Evolutionary conservation across 2,797 vertebrate species (phyloP).

Genomic region (Echeneis naucrates): DNA sequence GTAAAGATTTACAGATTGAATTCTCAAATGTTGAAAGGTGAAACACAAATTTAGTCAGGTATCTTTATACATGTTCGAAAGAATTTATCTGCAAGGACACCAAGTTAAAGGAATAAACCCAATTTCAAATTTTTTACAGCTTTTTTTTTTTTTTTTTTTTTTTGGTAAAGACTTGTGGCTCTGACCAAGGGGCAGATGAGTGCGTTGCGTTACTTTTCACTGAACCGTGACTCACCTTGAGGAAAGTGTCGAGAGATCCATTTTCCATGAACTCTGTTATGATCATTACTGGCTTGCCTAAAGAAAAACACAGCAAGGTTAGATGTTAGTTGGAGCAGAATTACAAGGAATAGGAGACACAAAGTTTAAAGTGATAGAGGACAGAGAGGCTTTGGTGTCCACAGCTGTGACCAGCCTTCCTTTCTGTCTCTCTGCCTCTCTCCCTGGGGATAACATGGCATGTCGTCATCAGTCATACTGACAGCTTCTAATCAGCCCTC

Average conservation of each 20-base stretch:
- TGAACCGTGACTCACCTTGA: conserved; percentile 81
- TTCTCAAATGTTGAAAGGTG: conserved; percentile 20
- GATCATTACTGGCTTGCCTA: conserved; percentile 88
- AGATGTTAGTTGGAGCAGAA: conserved; percentile 50
- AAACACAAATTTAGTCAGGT: conserved; percentile 23
- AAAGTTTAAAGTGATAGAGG: conserved; percentile 58
- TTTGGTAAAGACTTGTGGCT: conserved; percentile 24
- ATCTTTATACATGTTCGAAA: conserved; percentile 18
- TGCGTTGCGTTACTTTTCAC: conserved; percentile 12
- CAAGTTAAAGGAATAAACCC: conserved; percentile 13
- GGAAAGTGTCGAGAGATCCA: conserved; percentile 86
- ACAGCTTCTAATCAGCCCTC: conserved; percentile 86
- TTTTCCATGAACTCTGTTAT: conserved; percentile 89
- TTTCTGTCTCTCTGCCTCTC: conserved; percentile 48
- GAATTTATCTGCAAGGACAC: conserved; percentile 3
- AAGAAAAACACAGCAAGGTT: conserved; percentile 52
- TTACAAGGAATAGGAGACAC: conserved; percentile 51
- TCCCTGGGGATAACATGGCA: conserved; percentile 76
- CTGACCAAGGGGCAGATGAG: conserved; percentile 31
- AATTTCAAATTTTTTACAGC: conserved; percentile 34
- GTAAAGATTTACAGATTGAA: conserved; percentile 9
- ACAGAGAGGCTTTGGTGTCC: conserved; percentile 54
- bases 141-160: too few relatives aligned
- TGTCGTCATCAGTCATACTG: conserved; percentile 85
- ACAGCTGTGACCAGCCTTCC: conserved; percentile 71